Evolutionary conservation across 2,113 vertebrate species (phyloP), one percentile per base, ranked within the genome.

Genomic region (Gasterosteus aculeatus): DNA sequence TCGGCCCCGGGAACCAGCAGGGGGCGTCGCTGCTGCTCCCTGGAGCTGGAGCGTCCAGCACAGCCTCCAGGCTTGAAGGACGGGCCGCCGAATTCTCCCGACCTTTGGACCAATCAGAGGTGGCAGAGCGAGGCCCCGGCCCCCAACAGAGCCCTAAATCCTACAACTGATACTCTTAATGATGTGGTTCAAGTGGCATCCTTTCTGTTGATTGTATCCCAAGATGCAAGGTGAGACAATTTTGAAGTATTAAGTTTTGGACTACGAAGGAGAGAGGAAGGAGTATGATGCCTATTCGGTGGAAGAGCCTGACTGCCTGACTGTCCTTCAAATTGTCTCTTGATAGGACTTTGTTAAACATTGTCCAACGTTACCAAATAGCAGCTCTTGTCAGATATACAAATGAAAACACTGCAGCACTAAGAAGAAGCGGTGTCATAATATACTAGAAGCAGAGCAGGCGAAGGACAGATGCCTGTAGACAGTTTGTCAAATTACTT

Each of bases 111-210:
- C 78, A 89, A 2, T 72, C 88, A 1, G 94, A 93, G 4, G 93
- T 92, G 29, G 83, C 94, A 0, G 93, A 96, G 87, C 84, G 91
- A 18, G 95, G 95, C 75, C 92, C 94, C 87, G 95, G 94, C 78
- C 89, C 57, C 29, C 60, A 95, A 75, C 93, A 95, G 83, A 94
- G 92, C 84, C 81, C 91, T 35, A 80, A 91, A 39, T 85, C 93
- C 77, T 94, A 88, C 53, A 94, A 96, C 82, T 97, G 93, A 95
- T 35, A 79, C 82, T 75, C 51, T 38, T 14, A 54, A 60, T 46
- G 69, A 78, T 51, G 15, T 31, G 8, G 14, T 47, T 49, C 8
- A 53, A 7, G 76, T 77, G 35, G 56, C 46, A 47, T 54, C 63
- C 46, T n/a, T 78, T 41, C 58, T 49, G 46, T 75, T 19, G 47